phyloP scores from a whole-genome alignment of 2,888 invertebrate species.

The Lydus trimaculatus region DNA sequence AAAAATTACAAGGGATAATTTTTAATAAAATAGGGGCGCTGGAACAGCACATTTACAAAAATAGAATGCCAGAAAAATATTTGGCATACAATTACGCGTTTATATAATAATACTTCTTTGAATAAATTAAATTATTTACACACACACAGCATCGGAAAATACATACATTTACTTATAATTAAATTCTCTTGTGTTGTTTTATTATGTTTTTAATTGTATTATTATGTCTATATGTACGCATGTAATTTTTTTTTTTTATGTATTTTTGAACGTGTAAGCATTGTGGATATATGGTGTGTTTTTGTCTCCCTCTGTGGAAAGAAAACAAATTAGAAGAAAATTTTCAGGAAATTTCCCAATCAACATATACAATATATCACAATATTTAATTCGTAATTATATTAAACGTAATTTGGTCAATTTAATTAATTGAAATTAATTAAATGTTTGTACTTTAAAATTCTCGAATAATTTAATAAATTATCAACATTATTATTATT shows the following conservation, averaged over 20 bases:
- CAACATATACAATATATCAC: neutral
- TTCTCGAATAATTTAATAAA: slow-evolving; percentile 8
- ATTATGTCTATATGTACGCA: slow-evolving; percentile 47
- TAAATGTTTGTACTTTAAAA: neutral
- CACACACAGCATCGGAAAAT: slow-evolving; percentile 60
- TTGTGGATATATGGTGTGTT: slow-evolving; percentile 46
- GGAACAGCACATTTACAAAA: slow-evolving; percentile 46
- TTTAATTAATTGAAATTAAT: neutral
- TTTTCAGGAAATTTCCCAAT: no score
- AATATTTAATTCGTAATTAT: neutral
- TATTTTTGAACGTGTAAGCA: slow-evolving; percentile 64
- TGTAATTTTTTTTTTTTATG: slow-evolving; percentile 47
- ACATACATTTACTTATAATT: slow-evolving; percentile 57
- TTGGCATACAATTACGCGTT: slow-evolving; percentile 60
- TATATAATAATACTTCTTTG: slow-evolving; percentile 53
- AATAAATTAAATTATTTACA: slow-evolving; percentile 54
- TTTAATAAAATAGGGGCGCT: neutral
- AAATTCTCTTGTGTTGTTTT: slow-evolving; percentile 43
- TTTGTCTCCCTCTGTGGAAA: slow-evolving; percentile 54
- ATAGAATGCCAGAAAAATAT: slow-evolving; percentile 53
- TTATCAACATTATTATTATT: slow-evolving; percentile 12
- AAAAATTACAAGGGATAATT: neutral
- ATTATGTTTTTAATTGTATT: slow-evolving; percentile 41
- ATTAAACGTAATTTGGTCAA: neutral
- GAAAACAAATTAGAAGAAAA: slow-evolving; percentile 15